phyloP scores from a whole-genome alignment of 2,888 invertebrate species.

The Dryobotodes eremita region DNA sequence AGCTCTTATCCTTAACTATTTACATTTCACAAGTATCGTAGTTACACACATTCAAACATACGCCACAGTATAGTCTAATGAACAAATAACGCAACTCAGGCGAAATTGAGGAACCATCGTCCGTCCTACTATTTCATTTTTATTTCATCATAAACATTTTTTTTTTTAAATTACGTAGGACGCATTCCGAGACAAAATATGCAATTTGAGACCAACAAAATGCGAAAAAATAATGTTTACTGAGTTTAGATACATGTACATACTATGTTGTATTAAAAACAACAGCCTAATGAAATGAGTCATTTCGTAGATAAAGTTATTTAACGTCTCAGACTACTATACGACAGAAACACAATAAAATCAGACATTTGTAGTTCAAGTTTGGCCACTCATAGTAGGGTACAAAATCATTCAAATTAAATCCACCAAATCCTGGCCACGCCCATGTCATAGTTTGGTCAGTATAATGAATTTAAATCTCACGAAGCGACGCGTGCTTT shows the following conservation, averaged over 20 bases:
- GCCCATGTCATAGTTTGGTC: background rate
- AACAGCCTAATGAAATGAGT: background rate
- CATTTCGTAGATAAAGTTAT: background rate
- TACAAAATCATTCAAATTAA: background rate
- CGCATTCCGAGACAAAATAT: background rate
- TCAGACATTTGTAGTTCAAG: background rate
- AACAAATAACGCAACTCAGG: background rate
- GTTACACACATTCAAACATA: conserved; percentile 6
- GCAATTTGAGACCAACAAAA: background rate
- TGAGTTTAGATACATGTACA: background rate
- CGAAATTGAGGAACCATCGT: background rate
- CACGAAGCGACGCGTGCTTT: too few species aligned
- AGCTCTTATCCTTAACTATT: conserved; percentile 43
- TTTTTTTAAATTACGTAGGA: background rate
- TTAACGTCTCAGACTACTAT: background rate
- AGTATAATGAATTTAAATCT: too few species aligned
- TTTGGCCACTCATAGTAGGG: background rate
- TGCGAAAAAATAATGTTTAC: background rate
- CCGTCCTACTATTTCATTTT: background rate
- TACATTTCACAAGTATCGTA: conserved; percentile 37
- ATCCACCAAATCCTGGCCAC: background rate
- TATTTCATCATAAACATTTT: background rate
- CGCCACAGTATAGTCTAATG: conserved; percentile 14
- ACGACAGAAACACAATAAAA: background rate
- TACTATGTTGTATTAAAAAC: background rate